Conservation (phyloP, 2,113 vertebrate genomes). For the Platanista minor region DNA sequence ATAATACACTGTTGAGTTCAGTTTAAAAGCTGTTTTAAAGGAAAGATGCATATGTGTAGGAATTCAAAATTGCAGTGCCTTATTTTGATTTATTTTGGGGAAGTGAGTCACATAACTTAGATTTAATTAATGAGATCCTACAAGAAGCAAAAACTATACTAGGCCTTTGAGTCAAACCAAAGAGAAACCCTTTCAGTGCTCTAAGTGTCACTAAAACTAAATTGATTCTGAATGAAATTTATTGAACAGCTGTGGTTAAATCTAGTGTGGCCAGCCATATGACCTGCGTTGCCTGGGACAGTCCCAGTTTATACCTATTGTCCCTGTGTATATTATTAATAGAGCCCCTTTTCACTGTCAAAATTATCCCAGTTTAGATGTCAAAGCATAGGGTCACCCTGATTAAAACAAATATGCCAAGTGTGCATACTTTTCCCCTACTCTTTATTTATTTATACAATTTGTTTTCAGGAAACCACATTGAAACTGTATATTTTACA, state of each 20-base stretch:
- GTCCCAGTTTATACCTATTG: background rate
- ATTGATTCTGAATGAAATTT: background rate
- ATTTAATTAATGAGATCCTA: background rate
- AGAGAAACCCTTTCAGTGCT: background rate
- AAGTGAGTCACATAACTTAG: background rate
- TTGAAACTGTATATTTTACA: background rate
- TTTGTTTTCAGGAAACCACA: background rate
- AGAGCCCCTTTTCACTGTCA: background rate
- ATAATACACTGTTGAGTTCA: background rate
- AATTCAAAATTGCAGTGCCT: background rate
- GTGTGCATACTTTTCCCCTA: background rate
- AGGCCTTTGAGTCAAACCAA: background rate
- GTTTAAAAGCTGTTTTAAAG: background rate
- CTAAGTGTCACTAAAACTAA: background rate
- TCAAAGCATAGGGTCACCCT: background rate
- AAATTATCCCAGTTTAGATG: background rate
- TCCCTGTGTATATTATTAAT: background rate
- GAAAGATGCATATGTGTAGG: background rate
- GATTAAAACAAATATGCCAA: background rate
- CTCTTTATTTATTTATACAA: background rate
- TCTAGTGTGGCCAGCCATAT: background rate
- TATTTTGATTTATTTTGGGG: background rate
- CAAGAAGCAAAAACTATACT: background rate
- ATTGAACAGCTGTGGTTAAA: background rate
- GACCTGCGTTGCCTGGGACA: background rate